phyloP scores from a whole-genome alignment of 2,797 vertebrate genomes.

The Malurus leucopterus region DNA sequence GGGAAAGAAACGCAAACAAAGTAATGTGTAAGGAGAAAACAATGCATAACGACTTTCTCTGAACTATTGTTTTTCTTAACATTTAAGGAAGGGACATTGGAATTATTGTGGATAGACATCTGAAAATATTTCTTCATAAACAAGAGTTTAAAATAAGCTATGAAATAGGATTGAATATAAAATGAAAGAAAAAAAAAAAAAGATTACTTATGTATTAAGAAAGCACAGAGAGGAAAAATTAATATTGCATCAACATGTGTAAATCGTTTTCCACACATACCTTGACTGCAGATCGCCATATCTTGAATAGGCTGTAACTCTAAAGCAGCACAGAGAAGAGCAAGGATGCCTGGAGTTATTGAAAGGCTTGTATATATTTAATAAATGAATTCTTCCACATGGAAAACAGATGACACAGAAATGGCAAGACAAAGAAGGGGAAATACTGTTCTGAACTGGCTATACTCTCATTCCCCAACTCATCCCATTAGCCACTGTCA shows the following conservation, averaged over 20 bases:
- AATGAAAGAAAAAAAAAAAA: not conserved
- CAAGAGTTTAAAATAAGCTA: not conserved
- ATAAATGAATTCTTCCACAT: not conserved
- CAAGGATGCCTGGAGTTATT: not conserved
- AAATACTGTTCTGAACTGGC: not conserved
- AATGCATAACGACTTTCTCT: not conserved
- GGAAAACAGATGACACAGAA: not conserved
- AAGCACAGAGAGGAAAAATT: not conserved
- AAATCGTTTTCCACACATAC: not conserved
- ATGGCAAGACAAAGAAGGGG: not conserved
- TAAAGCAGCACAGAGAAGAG: not conserved
- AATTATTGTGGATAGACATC: not conserved
- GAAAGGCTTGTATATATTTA: not conserved
- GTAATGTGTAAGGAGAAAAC: not conserved
- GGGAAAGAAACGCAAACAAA: not conserved
- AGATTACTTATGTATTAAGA: not conserved
- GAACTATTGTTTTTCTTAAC: not conserved
- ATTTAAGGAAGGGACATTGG: not conserved
- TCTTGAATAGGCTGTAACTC: not conserved
- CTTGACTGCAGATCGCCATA: not conserved
- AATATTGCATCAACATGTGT: accelerated
- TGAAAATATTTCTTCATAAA: not conserved
- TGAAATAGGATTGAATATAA: not conserved
- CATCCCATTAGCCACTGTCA: not conserved
- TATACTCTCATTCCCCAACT: not conserved